Conservation (phyloP, 2,797 vertebrate species). For the Prionace glauca region DNA sequence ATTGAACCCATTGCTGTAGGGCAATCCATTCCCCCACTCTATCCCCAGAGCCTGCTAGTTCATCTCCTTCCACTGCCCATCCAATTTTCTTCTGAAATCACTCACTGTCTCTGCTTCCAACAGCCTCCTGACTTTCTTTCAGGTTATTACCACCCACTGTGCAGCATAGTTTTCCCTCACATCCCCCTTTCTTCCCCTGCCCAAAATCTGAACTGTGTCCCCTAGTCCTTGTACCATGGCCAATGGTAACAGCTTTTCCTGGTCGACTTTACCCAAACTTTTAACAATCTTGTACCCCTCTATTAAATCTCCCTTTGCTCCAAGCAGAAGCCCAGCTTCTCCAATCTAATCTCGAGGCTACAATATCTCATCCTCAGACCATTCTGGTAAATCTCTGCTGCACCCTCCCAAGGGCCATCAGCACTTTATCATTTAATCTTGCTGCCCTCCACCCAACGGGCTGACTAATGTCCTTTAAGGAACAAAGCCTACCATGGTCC, state of each 20-base stretch:
- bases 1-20: too few relatives aligned
- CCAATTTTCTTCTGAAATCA: background rate
- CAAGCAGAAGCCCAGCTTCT: background rate
- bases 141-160: background rate
- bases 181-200: too few relatives aligned
- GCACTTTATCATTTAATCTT: too few relatives aligned
- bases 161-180: background rate
- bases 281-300: background rate
- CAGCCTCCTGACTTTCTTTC: background rate
- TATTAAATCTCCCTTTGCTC: background rate
- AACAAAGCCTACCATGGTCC: too few relatives aligned
- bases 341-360: background rate
- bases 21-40: too few relatives aligned
- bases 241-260: background rate
- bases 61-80: background rate
- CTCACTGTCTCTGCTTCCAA: background rate
- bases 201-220: background rate
- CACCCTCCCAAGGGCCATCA: too few relatives aligned
- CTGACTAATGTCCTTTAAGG: too few relatives aligned
- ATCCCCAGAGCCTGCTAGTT: too few relatives aligned
- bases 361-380: too few relatives aligned
- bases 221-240: background rate
- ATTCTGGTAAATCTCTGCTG: too few relatives aligned
- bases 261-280: background rate
- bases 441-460: background rate